A percentile compares a stretch with the other conserved stretches of the same genome.
These are phyloP conservation scores for Epizoanthus rinbou DNA, from an alignment of 92 coral and sea anemone genomes.

Conservation along the genomic window DNA sequence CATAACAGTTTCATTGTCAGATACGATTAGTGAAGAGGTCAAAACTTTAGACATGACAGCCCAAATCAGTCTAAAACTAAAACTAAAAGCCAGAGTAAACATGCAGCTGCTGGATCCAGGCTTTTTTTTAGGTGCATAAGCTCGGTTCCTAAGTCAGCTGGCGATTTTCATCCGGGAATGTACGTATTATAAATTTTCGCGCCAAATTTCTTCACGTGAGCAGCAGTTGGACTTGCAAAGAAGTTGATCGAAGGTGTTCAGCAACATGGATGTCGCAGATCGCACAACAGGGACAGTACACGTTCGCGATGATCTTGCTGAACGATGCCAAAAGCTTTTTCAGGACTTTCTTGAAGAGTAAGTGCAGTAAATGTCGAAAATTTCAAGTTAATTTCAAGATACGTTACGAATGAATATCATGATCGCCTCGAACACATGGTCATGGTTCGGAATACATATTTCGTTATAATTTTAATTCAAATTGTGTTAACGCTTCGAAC, in stretches of 20 bases:
- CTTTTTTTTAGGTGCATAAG: background rate
- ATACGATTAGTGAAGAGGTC: background rate
- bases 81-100: background rate
- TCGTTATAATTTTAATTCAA: no score
- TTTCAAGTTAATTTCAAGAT: background rate
- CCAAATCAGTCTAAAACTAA: no score
- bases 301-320: conserved; percentile 97
- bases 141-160: background rate
- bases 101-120: background rate
- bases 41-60: background rate
- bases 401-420: background rate
- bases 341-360: conserved; percentile 99
- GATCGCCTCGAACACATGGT: background rate
- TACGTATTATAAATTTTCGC: conserved; percentile 72
- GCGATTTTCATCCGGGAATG: conserved; percentile 68
- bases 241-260: background rate
- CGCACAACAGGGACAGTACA: conserved; percentile 87
- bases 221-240: conserved; percentile 30
- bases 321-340: conserved; percentile 96
- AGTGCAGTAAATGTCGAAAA: conserved; percentile 44
- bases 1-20: background rate
- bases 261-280: conserved; percentile 97
- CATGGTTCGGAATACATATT: no score
- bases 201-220: conserved; percentile 94
- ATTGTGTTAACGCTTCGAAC: no score